These are phyloP conservation scores for Danionella dracula DNA, from an alignment of 2,797 vertebrate genomes.

Conservation along the genomic window DNA sequence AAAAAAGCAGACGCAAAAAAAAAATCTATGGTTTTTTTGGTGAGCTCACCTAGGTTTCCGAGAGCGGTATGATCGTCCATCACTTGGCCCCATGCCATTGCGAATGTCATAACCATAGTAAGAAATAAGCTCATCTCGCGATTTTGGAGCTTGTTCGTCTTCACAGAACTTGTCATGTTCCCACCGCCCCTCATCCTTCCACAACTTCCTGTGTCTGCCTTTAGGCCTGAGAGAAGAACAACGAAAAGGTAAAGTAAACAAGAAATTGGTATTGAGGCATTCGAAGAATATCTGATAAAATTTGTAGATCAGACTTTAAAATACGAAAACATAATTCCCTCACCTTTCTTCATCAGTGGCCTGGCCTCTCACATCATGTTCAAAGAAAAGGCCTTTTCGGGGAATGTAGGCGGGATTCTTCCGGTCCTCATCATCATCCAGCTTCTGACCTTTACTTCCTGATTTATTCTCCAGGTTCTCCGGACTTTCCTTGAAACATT, in stretches of 20 bases:
- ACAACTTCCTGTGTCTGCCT: constrained; percentile 87
- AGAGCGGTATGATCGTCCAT: constrained; percentile 73
- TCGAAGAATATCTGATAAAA: no score
- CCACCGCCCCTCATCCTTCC: constrained; percentile 97
- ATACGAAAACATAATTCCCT: accelerated
- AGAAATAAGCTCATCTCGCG: constrained; percentile 88
- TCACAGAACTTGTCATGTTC: constrained; percentile 92
- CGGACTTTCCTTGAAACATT: constrained; percentile 81
- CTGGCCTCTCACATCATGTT: constrained; percentile 92
- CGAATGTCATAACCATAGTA: constrained; percentile 96
- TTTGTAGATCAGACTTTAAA: no score
- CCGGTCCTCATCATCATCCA: constrained; percentile 92
- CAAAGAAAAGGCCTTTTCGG: constrained; percentile 93
- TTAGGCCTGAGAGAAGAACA: constrained; percentile 74
- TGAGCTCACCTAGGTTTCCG: constrained; percentile 79
- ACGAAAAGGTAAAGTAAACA: no score
- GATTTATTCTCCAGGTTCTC: constrained; percentile 86
- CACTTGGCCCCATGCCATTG: constrained; percentile 75
- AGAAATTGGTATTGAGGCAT: no score
- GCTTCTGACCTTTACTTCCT: constrained; percentile 78
- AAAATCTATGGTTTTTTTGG: neutral
- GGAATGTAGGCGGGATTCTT: constrained; percentile 97
- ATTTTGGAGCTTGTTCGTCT: constrained; percentile 95
- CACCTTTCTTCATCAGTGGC: constrained; percentile 85
- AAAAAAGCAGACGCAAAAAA: neutral